phyloP scores from a whole-genome alignment of 2,797 vertebrate genomes.

The Fundulus diaphanus region DNA sequence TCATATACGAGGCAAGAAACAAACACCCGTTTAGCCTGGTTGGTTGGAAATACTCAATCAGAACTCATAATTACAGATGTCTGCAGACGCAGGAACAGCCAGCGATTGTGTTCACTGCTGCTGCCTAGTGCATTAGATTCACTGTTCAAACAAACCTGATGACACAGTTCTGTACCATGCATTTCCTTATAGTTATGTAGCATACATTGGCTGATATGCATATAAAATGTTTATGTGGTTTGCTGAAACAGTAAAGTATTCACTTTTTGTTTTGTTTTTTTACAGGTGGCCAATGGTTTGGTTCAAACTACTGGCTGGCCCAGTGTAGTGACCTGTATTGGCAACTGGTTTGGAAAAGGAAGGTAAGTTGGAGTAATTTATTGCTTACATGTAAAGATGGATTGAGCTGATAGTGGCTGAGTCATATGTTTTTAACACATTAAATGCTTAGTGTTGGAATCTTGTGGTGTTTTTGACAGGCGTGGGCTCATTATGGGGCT shows the following conservation, averaged over 20 bases:
- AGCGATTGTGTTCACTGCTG: too few relatives aligned
- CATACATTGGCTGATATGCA: neutral
- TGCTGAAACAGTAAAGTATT: too few relatives aligned
- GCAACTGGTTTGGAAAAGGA: slow-evolving; percentile 98
- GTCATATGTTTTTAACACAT: neutral
- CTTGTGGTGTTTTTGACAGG: slow-evolving; percentile 66
- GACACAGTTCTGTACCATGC: too few relatives aligned
- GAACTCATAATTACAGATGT: neutral
- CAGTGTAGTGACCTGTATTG: slow-evolving; percentile 90
- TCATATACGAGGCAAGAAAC: too few relatives aligned
- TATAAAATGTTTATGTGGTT: neutral
- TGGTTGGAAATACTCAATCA: neutral
- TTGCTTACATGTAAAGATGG: neutral
- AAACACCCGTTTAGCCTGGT: neutral
- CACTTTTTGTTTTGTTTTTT: too few relatives aligned
- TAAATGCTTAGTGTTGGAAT: neutral
- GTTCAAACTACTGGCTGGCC: slow-evolving; percentile 97
- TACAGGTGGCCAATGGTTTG: slow-evolving; percentile 89
- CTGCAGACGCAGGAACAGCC: neutral
- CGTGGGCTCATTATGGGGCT: slow-evolving; percentile 96
- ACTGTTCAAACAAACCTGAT: too few relatives aligned
- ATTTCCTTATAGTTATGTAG: neutral
- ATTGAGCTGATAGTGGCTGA: neutral
- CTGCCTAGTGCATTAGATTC: too few relatives aligned
- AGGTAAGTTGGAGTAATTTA: slow-evolving; percentile 78